Conservation (phyloP, 2,888 invertebrate genomes). For the Agrilus mali region DNA sequence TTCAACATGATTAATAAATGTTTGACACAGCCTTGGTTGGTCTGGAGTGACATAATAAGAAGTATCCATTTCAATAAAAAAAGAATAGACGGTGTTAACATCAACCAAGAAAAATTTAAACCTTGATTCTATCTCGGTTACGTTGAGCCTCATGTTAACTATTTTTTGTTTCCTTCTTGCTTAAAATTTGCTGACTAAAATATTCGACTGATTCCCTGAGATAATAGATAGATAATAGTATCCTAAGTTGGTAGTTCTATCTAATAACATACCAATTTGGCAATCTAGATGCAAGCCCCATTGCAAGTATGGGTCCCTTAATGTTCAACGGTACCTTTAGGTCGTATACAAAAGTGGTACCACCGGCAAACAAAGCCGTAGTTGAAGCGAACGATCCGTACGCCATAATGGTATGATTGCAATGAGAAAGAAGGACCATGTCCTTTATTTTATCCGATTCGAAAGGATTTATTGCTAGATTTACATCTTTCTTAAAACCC, state of each 20-base stretch:
- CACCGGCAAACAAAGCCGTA: conserved; percentile 9
- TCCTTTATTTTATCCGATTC: conserved; percentile 6
- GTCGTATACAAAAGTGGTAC: conserved; percentile 13
- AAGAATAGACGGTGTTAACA: too few species aligned
- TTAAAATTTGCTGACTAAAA: too few species aligned
- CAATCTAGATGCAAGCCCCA: conserved; percentile 10
- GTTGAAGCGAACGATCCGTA: conserved; percentile 14
- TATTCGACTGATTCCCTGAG: too few species aligned
- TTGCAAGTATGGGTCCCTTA: conserved; percentile 11
- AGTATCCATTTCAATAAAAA: too few species aligned
- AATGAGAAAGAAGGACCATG: conserved; percentile 11
- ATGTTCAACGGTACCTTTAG: conserved; percentile 10
- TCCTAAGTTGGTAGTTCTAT: neutral
- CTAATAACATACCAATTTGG: conserved; percentile 4
- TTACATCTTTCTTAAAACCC: conserved; percentile 2
- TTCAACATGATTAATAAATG: too few species aligned
- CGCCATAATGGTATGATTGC: conserved; percentile 14
- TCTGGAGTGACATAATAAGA: too few species aligned
- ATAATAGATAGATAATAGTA: too few species aligned
- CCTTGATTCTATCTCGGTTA: too few species aligned
- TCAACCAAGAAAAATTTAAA: too few species aligned
- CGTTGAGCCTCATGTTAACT: too few species aligned
- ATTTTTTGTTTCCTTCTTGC: too few species aligned
- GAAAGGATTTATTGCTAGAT: conserved; percentile 8
- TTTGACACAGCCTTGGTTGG: too few species aligned